Percentiles rank a stretch among this genome's conserved stretches.
phyloP scores from a whole-genome alignment of 2,888 invertebrate genomes.

The Thera obeliscata region DNA sequence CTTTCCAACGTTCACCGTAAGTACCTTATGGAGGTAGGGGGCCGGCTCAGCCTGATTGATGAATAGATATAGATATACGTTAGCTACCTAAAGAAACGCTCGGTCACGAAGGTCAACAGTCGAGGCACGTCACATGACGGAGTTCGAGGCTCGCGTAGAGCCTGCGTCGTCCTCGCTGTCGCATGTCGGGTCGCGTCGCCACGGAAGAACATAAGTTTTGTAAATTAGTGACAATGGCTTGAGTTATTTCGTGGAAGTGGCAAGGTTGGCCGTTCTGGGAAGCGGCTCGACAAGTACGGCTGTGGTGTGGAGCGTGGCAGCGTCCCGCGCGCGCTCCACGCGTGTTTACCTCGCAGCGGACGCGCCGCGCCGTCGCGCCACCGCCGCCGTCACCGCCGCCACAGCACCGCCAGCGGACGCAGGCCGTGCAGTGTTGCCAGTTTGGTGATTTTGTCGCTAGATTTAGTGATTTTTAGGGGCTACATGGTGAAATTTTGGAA shows the following conservation, averaged over 20 bases:
- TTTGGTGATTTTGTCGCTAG: too few species aligned
- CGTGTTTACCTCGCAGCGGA: slow-evolving; percentile 42
- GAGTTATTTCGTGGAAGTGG: slow-evolving; percentile 79
- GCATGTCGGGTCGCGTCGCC: slow-evolving; percentile 48
- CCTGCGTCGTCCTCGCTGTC: background rate
- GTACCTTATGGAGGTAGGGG: slow-evolving; percentile 50
- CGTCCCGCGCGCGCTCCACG: slow-evolving; percentile 46
- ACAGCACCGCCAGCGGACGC: slow-evolving; percentile 40
- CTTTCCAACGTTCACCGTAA: slow-evolving; percentile 61
- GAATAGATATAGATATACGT: slow-evolving; percentile 53
- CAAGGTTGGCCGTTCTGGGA: slow-evolving; percentile 80
- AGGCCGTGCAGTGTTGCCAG: too few species aligned
- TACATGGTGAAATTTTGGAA: too few species aligned
- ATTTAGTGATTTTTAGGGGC: too few species aligned
- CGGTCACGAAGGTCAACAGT: slow-evolving; percentile 61
- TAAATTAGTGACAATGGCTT: slow-evolving; percentile 82
- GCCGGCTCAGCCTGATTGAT: slow-evolving; percentile 60
- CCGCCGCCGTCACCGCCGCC: background rate
- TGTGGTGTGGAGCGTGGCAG: slow-evolving; percentile 45
- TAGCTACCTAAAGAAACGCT: slow-evolving; percentile 53
- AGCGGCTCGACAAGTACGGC: slow-evolving; percentile 62
- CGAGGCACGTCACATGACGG: slow-evolving; percentile 22
- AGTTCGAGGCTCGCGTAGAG: slow-evolving; percentile 39
- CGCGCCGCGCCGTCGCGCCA: background rate
- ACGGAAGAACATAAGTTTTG: slow-evolving; percentile 76